Conservation (phyloP, 2,888 invertebrate genomes). For the Ramazzottius varieornatus region DNA sequence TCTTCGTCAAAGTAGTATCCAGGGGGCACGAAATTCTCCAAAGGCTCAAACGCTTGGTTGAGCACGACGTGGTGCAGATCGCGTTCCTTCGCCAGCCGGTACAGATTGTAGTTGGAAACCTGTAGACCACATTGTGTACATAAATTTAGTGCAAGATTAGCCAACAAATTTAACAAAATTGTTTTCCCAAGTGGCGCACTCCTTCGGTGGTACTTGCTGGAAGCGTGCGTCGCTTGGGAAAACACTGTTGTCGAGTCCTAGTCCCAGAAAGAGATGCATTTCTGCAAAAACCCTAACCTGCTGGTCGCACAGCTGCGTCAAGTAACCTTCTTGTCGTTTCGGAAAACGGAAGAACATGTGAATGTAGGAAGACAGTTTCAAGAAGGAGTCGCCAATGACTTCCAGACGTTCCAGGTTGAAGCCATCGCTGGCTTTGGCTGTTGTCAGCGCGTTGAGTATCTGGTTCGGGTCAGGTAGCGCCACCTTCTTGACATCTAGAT, state of each 20-base stretch:
- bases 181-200: too few species aligned
- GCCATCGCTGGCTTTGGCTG: conserved; percentile 41
- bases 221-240: too few species aligned
- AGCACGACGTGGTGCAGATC: conserved; percentile 23
- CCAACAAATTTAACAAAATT: too few species aligned
- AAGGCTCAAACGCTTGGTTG: conserved; percentile 25
- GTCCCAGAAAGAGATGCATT: too few species aligned
- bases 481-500: not conserved
- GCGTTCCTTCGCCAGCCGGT: conserved; percentile 36
- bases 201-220: too few species aligned
- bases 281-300: conserved; percentile 20
- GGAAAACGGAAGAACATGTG: conserved; percentile 43
- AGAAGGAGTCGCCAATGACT: conserved; percentile 61
- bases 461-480: conserved; percentile 18
- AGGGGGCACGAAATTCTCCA: conserved; percentile 52
- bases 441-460: conserved; percentile 35
- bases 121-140: conserved; percentile 32
- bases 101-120: conserved; percentile 64
- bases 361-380: conserved; percentile 49
- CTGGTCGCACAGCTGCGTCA: conserved; percentile 41
- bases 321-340: conserved; percentile 42
- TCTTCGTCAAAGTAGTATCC: conserved; percentile 34
- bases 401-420: conserved; percentile 56
- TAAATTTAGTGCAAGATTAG: too few species aligned
- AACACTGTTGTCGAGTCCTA: too few species aligned